phyloP scores from a whole-genome alignment of 2,797 vertebrate genomes.

The Urophycis tenuis region DNA sequence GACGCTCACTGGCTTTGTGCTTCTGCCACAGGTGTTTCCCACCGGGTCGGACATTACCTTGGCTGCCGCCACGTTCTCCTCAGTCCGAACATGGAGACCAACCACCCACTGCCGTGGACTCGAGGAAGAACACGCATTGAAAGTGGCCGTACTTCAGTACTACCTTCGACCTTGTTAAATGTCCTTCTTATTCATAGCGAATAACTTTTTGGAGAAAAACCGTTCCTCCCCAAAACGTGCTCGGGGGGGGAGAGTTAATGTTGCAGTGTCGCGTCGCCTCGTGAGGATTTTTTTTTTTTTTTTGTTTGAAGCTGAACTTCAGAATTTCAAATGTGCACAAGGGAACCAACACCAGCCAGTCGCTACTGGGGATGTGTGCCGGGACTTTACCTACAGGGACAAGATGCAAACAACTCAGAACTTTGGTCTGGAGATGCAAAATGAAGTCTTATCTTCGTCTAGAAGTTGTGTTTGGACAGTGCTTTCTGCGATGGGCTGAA shows the following conservation, averaged over 20 bases:
- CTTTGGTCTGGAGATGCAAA: neutral
- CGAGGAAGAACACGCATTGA: neutral
- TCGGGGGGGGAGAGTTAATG: neutral
- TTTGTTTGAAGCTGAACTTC: neutral
- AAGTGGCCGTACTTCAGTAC: neutral
- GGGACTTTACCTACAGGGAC: neutral
- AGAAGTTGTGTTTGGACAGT: neutral
- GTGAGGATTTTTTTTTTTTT: too few species aligned
- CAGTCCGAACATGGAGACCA: neutral
- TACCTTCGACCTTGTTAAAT: neutral
- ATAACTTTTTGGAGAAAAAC: neutral
- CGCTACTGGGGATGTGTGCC: neutral
- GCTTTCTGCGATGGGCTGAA: neutral
- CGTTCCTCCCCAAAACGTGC: neutral
- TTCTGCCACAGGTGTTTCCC: neutral
- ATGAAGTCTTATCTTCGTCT: neutral
- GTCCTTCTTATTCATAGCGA: neutral
- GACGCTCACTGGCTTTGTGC: neutral
- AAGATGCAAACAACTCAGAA: neutral
- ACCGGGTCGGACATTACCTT: neutral
- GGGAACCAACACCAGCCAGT: neutral
- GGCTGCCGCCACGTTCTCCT: neutral
- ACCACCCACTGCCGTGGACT: neutral
- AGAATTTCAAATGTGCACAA: neutral
- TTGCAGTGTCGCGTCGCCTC: neutral